Conservation (phyloP, 2,113 vertebrate species). For the Dipodomys spectabilis region DNA sequence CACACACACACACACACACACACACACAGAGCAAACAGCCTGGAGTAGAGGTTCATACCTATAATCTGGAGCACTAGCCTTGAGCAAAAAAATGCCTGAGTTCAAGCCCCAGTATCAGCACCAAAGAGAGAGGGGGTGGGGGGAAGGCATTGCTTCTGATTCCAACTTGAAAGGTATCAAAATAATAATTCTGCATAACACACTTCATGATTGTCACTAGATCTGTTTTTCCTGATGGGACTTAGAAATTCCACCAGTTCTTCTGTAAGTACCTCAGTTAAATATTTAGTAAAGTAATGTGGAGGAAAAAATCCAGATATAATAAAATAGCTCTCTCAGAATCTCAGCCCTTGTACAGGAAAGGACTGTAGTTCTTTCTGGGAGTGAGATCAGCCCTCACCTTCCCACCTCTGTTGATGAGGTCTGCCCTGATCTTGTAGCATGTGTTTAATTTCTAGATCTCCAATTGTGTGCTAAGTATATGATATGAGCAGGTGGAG, state of each 20-base stretch:
- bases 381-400: not conserved
- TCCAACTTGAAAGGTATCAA: conserved; percentile 28
- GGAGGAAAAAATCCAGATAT: not conserved
- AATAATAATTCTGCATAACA: not conserved
- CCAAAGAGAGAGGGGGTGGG: too few species aligned
- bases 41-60: too few species aligned
- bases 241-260: conserved; percentile 28
- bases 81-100: too few species aligned
- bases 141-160: not conserved
- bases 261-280: not conserved
- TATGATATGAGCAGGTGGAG: not conserved
- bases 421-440: accelerated
- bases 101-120: too few species aligned
- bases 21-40: too few species aligned
- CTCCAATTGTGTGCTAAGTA: not conserved
- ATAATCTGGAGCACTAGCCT: too few species aligned
- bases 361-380: too few species aligned
- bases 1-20: too few species aligned
- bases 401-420: not conserved
- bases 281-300: not conserved
- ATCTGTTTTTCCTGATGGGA: conserved; percentile 17
- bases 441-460: accelerated
- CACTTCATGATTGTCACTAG: not conserved
- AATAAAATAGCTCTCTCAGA: not conserved
- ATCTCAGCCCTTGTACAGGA: not conserved